These are phyloP conservation scores for Forbesichthys papilliferus DNA, from an alignment of 2,113 vertebrate species.

Conservation along the genomic window DNA sequence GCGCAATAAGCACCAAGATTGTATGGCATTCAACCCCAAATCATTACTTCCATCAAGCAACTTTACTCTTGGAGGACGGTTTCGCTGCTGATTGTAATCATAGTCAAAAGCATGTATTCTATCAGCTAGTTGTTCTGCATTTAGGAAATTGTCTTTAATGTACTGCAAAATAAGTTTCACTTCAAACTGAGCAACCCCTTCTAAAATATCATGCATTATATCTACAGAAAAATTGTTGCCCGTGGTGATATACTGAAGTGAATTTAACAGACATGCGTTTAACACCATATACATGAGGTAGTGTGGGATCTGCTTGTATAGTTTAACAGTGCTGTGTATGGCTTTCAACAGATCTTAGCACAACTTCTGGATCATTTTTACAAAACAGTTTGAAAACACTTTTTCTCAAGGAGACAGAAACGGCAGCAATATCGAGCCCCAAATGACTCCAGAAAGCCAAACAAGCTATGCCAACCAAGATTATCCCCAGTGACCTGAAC, in stretches of 20 bases:
- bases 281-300: slow-evolving; percentile 6
- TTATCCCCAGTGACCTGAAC: slow-evolving; percentile 25
- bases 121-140: slow-evolving; percentile 5
- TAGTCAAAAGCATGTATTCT: slow-evolving; percentile 35
- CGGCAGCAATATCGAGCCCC: slow-evolving; percentile 11
- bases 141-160: slow-evolving; percentile 8
- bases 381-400: slow-evolving; percentile 15
- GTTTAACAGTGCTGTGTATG: slow-evolving; percentile 14
- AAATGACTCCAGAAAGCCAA: slow-evolving; percentile 31
- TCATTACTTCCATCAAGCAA: too few species aligned
- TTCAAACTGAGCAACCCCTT: slow-evolving; percentile 40
- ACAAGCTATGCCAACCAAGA: slow-evolving; percentile 20
- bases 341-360: slow-evolving; percentile 10
- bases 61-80: background rate
- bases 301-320: slow-evolving; percentile 4
- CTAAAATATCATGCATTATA: slow-evolving; percentile 40
- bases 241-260: slow-evolving; percentile 13
- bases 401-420: slow-evolving; percentile 26
- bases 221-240: slow-evolving; percentile 31
- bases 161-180: slow-evolving; percentile 14
- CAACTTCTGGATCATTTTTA: slow-evolving; percentile 18
- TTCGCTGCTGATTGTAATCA: slow-evolving; percentile 27
- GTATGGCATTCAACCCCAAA: too few species aligned
- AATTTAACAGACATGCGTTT: slow-evolving; percentile 16
- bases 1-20: too few species aligned